A percentile compares a stretch with the other conserved stretches of the same genome.
phyloP scores from a whole-genome alignment of 1,140 invertebrate genomes.

The Bilobella aurantiaca region DNA sequence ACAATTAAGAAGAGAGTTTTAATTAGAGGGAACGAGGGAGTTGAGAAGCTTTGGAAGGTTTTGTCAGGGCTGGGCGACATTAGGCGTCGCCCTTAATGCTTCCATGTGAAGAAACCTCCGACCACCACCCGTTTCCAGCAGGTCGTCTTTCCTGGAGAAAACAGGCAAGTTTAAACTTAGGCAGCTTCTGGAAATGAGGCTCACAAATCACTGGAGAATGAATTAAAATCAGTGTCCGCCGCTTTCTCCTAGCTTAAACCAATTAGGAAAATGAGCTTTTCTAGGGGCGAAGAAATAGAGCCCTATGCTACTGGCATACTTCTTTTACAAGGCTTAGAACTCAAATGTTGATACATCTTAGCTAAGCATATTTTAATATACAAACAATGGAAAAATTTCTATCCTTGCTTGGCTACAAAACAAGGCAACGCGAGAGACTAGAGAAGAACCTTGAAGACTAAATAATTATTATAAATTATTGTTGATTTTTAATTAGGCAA shows the following conservation, averaged over 20 bases:
- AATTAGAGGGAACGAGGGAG: constrained; percentile 28
- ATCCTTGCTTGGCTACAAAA: neutral
- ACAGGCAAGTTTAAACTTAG: no score
- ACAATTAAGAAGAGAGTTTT: constrained; percentile 32
- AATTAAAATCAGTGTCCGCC: constrained; percentile 26
- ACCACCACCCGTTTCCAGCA: neutral
- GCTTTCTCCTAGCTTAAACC: neutral
- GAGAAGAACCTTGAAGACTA: neutral
- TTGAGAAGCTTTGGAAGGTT: constrained; percentile 18
- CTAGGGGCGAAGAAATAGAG: neutral
- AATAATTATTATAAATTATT: no score
- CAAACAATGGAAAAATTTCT: no score
- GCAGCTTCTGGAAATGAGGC: neutral
- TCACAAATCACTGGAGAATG: constrained; percentile 23
- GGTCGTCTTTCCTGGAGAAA: no score
- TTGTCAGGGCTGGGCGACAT: neutral
- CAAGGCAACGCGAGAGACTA: neutral
- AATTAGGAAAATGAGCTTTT: constrained; percentile 6
- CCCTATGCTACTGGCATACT: neutral
- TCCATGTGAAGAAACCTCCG: neutral
- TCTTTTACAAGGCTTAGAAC: neutral
- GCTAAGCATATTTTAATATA: no score
- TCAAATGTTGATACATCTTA: neutral
- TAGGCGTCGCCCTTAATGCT: constrained; percentile 3
- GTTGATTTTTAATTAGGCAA: no score